Percentiles rank a stretch among this genome's conserved stretches.
Evolutionary conservation across 2,888 invertebrate genomes (phyloP).

Genomic region (Volucella inanis): DNA sequence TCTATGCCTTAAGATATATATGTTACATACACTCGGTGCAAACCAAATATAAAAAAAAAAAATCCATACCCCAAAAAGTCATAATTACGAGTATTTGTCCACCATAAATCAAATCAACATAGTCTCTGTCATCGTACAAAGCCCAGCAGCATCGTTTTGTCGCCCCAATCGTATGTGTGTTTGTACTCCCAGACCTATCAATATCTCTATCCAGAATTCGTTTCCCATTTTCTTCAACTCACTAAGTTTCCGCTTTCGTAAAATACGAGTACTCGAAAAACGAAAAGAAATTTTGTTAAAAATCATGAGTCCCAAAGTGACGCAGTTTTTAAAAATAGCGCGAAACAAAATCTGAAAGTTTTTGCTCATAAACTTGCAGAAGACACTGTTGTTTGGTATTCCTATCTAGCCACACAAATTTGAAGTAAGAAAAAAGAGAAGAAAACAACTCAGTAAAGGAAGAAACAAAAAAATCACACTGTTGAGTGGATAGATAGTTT

Average conservation of each 20-base stretch:
- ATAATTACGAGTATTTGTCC: background rate
- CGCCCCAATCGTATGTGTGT: too few relatives aligned
- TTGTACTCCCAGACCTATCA: too few relatives aligned
- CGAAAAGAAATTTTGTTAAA: slow-evolving; percentile 12
- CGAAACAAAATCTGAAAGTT: slow-evolving; percentile 64
- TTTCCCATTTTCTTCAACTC: too few relatives aligned
- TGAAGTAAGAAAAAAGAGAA: slow-evolving; percentile 50
- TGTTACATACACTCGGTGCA: too few relatives aligned
- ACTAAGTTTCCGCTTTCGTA: background rate
- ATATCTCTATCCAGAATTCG: too few relatives aligned
- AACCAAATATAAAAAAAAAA: slow-evolving; percentile 14
- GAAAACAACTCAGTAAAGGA: slow-evolving; percentile 34
- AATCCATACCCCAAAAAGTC: background rate
- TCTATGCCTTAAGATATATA: too few relatives aligned
- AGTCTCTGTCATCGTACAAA: background rate
- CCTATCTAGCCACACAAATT: slow-evolving; percentile 40
- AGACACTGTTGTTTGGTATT: slow-evolving; percentile 2
- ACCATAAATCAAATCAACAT: slow-evolving; percentile 4
- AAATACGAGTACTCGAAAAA: slow-evolving; percentile 19
- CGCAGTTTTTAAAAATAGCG: slow-evolving; percentile 75
- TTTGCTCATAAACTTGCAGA: slow-evolving; percentile 61
- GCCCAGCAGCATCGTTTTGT: background rate
- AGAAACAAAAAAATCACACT: background rate
- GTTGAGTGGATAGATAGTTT: slow-evolving; percentile 26
- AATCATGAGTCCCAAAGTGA: slow-evolving; percentile 58